Base-by-base conservation (phyloP, 2,888 invertebrate genomes). In the Stenolophus ochropezus region DNA sequence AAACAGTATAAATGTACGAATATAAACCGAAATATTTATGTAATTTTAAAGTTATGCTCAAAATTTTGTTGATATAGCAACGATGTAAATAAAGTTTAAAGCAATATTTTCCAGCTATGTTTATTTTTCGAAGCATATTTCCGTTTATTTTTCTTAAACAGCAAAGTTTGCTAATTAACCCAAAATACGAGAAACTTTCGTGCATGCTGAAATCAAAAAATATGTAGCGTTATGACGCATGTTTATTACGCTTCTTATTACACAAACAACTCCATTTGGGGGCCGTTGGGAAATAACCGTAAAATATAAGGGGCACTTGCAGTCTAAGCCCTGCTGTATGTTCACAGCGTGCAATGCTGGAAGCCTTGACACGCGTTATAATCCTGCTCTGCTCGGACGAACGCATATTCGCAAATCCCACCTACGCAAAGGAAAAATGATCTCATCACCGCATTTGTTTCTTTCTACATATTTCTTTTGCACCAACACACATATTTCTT, bases 161-260 rank as follows among this genome's bases (percentile, higher is more conserved):
- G 51, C 18, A 16, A 53, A 53, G 51, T 53, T 53, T 16, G 51
- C 18, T 53, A 53, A 53, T 53, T 53, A 42, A 53, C 51, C 18
- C 6, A 53, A 53, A 53, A 16, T 53, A 18, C 16, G 14, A 53
- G 16, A 53, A 53, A 53, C 16, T 53, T 53, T 16, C 16, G 2
- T 53, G 8, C 16, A 51, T 14, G n/a, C 18, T 61, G 2, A 61
- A 61, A 69, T 16, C 23, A 33, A 69, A 18, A 1, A 27, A n/a
- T 25, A 16, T 14, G 2, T 42, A 33, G 4, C 73, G 20, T 49
- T 21, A 1, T 49, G 49, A 25, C 16, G 47, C 73, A 49, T 47
- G 51, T 73, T 73, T 73, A 73, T 73, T 73, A 23, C 14, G 14
- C 49, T 51, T 49, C 49, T 73, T 73, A 73, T 73, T 49, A 49